Percentiles rank a stretch among this genome's conserved stretches.
phyloP scores from a whole-genome alignment of 2,113 vertebrate genomes.

The Urocynchramus pylzowi region DNA sequence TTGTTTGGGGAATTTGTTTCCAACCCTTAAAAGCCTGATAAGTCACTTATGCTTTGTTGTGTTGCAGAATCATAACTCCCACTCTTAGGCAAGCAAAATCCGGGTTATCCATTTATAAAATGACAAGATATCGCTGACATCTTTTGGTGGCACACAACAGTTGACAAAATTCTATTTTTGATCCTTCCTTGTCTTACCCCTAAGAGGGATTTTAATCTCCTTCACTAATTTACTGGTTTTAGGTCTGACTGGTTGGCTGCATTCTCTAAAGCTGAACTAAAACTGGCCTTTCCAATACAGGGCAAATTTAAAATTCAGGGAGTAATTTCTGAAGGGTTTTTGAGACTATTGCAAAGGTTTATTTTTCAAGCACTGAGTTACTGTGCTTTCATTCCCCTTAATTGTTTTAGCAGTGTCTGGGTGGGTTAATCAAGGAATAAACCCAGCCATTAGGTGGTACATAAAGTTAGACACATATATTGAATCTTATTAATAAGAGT shows the following conservation, averaged over 20 bases:
- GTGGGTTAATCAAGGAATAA: not conserved
- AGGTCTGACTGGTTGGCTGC: not conserved
- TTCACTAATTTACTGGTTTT: not conserved
- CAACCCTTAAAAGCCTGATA: not conserved
- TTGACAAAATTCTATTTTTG: not conserved
- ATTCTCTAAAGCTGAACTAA: not conserved
- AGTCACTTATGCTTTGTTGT: not conserved
- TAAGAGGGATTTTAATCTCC: not conserved
- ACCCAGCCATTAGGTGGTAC: not conserved
- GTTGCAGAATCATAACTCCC: not conserved
- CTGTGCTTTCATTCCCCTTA: not conserved
- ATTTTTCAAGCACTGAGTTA: not conserved
- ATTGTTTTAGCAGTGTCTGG: not conserved
- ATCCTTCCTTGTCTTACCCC: not conserved
- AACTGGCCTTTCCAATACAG: not conserved
- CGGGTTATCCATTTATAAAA: not conserved
- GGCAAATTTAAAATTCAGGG: not conserved
- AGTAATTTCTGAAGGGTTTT: not conserved
- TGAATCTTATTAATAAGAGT: not conserved
- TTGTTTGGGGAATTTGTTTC: not conserved
- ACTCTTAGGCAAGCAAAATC: not conserved
- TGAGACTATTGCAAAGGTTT: not conserved
- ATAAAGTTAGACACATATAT: not conserved
- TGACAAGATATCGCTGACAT: not conserved
- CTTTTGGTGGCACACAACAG: not conserved